phyloP scores from a whole-genome alignment of 2,888 invertebrate species.

The Papilio demoleus region DNA sequence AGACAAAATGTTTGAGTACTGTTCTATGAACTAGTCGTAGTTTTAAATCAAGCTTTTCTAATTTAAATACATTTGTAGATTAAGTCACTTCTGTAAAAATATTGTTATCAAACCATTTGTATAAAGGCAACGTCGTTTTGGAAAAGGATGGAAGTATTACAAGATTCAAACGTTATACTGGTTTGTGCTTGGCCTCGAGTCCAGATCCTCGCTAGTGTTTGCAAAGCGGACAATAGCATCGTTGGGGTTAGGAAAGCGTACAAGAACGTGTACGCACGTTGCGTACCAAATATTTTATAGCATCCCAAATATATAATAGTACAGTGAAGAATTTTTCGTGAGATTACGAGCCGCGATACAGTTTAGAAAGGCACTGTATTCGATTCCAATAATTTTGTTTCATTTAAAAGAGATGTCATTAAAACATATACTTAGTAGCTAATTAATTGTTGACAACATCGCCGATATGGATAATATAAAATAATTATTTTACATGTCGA shows the following conservation, averaged over 20 bases:
- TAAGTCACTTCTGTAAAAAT: not conserved
- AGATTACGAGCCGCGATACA: not conserved
- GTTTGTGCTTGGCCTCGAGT: not conserved
- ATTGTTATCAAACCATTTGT: not conserved
- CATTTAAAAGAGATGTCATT: not conserved
- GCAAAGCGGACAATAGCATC: no score
- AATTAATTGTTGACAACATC: not conserved
- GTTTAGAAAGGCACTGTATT: slow-evolving; percentile 12
- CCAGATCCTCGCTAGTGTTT: no score
- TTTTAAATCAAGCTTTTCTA: slow-evolving; percentile 24
- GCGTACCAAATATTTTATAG: no score
- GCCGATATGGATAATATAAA: no score
- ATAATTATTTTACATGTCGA: no score
- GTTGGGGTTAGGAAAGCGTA: no score
- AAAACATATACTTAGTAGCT: not conserved
- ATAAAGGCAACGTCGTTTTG: slow-evolving; percentile 4
- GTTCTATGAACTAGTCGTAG: slow-evolving; percentile 40
- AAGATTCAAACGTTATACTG: not conserved
- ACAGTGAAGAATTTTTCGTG: no score
- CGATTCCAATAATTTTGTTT: slow-evolving; percentile 4
- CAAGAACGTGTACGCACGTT: no score
- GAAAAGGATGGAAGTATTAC: not conserved
- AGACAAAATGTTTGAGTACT: slow-evolving; percentile 29
- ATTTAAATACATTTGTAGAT: slow-evolving; percentile 11
- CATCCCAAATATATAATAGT: no score